phyloP scores from a whole-genome alignment of 2,888 invertebrate species.

The Uropetala carovei region DNA sequence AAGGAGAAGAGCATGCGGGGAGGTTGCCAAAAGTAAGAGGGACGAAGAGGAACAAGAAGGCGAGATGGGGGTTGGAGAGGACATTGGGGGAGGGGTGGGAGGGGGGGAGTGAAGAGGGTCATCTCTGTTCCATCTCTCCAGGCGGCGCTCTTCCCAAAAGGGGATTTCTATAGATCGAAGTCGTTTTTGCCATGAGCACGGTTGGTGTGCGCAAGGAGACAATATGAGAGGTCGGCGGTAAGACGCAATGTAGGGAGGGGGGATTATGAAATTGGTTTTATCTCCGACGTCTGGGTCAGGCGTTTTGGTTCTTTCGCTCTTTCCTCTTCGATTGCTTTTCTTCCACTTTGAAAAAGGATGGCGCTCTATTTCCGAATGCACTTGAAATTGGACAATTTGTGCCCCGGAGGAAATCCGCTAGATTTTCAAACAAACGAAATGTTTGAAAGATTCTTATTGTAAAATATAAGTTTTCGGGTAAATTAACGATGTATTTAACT shows the following conservation, averaged over 20 bases:
- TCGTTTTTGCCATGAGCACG: background rate
- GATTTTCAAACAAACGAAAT: too few species aligned
- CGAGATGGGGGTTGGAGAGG: background rate
- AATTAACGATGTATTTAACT: too few species aligned
- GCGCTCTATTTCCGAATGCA: too few species aligned
- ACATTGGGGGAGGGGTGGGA: background rate
- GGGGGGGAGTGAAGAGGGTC: background rate
- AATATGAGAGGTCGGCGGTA: constrained; percentile 2
- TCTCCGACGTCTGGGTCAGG: background rate
- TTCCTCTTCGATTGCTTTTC: background rate
- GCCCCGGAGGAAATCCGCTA: too few species aligned
- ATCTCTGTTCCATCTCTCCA: background rate
- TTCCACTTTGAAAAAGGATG: background rate
- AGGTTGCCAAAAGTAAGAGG: background rate
- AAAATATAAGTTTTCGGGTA: too few species aligned
- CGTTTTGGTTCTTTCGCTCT: background rate
- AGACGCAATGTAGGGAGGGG: background rate
- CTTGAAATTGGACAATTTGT: too few species aligned
- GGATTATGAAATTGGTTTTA: background rate
- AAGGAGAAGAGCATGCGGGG: background rate
- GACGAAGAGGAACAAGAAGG: background rate
- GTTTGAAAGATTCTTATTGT: too few species aligned
- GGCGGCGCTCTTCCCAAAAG: background rate
- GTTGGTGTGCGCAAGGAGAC: background rate
- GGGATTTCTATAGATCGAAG: background rate